A percentile compares a stretch with the other conserved stretches of the same genome.
Conservation (phyloP, 2,797 vertebrate species). For the Lacerta agilis region DNA sequence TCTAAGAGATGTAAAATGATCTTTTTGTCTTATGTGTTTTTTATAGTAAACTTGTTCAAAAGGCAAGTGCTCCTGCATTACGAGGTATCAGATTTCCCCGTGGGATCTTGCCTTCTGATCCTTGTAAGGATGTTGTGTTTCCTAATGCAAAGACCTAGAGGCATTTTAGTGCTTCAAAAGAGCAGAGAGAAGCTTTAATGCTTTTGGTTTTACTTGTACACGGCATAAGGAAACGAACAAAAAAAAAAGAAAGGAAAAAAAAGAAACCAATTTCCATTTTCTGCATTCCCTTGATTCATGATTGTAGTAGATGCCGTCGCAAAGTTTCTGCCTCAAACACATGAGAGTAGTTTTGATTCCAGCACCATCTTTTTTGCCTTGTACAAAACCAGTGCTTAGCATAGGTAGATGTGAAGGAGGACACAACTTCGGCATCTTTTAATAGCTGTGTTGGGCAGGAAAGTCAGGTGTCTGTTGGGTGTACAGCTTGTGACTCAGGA, state of each 20-base stretch:
- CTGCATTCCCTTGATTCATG: conserved; percentile 57
- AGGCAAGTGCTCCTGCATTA: conserved; percentile 19
- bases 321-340: conserved; percentile 34
- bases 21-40: conserved; percentile 51
- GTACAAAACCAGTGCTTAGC: neutral
- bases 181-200: conserved; percentile 52
- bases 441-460: neutral
- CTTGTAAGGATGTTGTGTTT: conserved; percentile 56
- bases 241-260: neutral
- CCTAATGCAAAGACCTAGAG: conserved; percentile 69
- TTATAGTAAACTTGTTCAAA: conserved; percentile 51
- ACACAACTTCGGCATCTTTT: neutral
- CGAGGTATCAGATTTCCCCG: conserved; percentile 57
- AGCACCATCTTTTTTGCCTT: neutral
- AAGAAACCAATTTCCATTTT: conserved; percentile 14
- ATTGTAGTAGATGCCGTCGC: conserved; percentile 50
- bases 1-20: conserved; percentile 34
- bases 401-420: neutral
- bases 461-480: no score
- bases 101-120: conserved; percentile 61
- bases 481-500: neutral
- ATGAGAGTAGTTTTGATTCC: neutral
- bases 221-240: conserved; percentile 50
- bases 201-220: conserved; percentile 62
- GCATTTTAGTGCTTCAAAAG: conserved; percentile 68